These are phyloP conservation scores for Drosophila neoperkinsi DNA, from an alignment of 2,888 invertebrate species.

Conservation along the genomic window DNA sequence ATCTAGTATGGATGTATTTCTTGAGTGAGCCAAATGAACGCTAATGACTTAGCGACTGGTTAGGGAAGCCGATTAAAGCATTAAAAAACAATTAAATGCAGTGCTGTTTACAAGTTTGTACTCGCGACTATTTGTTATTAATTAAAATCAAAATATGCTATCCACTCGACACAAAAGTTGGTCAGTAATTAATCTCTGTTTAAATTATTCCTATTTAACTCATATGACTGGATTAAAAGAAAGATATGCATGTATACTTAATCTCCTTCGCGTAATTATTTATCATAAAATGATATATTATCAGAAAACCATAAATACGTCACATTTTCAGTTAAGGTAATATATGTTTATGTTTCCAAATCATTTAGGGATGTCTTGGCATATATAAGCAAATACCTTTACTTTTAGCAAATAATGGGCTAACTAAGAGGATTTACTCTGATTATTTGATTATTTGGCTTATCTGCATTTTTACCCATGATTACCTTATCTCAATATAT, in stretches of 20 bases:
- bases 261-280: neutral
- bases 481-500: neutral
- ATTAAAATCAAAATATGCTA: neutral
- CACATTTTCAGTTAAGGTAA: neutral
- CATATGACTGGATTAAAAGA: neutral
- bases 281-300: neutral
- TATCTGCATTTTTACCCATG: neutral
- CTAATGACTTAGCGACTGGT: neutral
- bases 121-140: neutral
- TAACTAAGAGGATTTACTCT: neutral
- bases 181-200: neutral
- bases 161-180: neutral
- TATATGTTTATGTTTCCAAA: neutral
- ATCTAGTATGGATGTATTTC: slow-evolving; percentile 14
- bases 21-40: slow-evolving; percentile 10
- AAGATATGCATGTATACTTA: neutral
- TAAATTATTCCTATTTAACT: neutral
- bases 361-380: neutral
- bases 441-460: neutral
- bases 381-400: neutral
- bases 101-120: neutral
- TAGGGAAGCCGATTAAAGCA: neutral
- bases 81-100: neutral
- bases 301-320: neutral
- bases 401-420: neutral